phyloP scores from a whole-genome alignment of 1,140 invertebrate genomes.

The Leptonema lineaticorne region DNA sequence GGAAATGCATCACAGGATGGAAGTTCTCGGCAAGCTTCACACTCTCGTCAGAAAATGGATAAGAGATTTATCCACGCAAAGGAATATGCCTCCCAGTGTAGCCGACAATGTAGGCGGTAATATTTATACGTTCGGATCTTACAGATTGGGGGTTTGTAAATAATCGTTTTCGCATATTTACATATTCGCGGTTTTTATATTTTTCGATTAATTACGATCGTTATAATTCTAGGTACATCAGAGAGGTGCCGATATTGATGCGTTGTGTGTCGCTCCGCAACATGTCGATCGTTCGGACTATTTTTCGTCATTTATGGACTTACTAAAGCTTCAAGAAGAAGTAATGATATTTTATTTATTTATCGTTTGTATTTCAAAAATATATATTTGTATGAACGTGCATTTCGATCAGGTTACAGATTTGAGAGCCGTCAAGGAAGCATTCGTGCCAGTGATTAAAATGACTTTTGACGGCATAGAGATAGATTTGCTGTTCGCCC shows the following conservation, averaged over 20 bases:
- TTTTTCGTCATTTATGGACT: conserved; percentile 91
- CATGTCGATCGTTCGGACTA: conserved; percentile 95
- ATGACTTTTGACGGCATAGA: conserved; percentile 99
- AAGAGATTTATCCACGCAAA: conserved; percentile 79
- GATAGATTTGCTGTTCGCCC: conserved; percentile 97
- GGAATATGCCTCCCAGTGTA: conserved; percentile 84
- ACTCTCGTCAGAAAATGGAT: conserved; percentile 91
- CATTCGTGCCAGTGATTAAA: conserved; percentile 99
- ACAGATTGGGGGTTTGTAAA: conserved; percentile 64
- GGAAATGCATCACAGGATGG: conserved; percentile 88
- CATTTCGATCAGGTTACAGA: conserved; percentile 48
- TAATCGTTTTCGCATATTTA: conserved; percentile 1
- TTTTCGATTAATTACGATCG: not conserved
- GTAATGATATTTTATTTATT: conserved; percentile 55
- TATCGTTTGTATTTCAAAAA: not conserved
- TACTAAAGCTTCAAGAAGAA: conserved; percentile 84
- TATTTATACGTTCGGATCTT: conserved; percentile 99
- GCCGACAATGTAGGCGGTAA: conserved; percentile 92
- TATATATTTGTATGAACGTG: not conserved
- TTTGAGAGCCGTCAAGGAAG: conserved; percentile 86
- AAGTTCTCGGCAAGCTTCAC: conserved; percentile 83
- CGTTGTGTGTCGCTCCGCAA: conserved; percentile 93
- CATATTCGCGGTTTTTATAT: not conserved
- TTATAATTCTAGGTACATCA: conserved; percentile 84
- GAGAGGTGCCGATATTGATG: conserved; percentile 98